Conservation (phyloP, 2,797 vertebrate genomes). For the Pampus argenteus region DNA sequence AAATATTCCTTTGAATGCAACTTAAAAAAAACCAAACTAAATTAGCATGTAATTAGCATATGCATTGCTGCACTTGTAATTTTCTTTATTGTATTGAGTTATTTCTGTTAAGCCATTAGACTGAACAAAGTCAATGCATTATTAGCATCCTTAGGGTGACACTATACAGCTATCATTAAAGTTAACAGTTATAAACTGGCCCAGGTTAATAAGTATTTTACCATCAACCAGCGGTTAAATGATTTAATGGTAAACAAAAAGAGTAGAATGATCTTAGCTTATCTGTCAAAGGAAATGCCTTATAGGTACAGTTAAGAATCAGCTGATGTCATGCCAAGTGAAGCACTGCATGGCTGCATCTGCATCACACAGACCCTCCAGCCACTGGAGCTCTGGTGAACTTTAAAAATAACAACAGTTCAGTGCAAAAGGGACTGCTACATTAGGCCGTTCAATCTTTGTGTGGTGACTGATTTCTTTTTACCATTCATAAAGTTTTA, state of each 20-base stretch:
- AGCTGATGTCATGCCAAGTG: slow-evolving; percentile 66
- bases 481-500: background rate
- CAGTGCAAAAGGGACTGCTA: background rate
- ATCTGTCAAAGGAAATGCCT: slow-evolving; percentile 65
- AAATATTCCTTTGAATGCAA: slow-evolving; percentile 2
- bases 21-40: background rate
- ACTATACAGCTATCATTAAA: background rate
- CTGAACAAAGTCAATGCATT: background rate
- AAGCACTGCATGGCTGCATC: slow-evolving; percentile 67
- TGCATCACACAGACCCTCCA: slow-evolving; percentile 54
- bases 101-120: background rate
- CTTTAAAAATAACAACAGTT: slow-evolving; percentile 67
- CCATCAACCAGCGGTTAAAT: slow-evolving; percentile 42
- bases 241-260: slow-evolving; percentile 48
- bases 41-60: background rate
- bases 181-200: slow-evolving; percentile 2
- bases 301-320: slow-evolving; percentile 48
- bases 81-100: background rate
- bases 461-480: slow-evolving; percentile 2
- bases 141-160: background rate
- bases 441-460: slow-evolving; percentile 19
- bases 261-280: slow-evolving; percentile 51
- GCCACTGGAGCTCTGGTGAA: slow-evolving; percentile 55
- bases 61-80: background rate
- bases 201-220: slow-evolving; percentile 1